phyloP scores from a whole-genome alignment of 2,888 invertebrate genomes.

The Acleris literana region DNA sequence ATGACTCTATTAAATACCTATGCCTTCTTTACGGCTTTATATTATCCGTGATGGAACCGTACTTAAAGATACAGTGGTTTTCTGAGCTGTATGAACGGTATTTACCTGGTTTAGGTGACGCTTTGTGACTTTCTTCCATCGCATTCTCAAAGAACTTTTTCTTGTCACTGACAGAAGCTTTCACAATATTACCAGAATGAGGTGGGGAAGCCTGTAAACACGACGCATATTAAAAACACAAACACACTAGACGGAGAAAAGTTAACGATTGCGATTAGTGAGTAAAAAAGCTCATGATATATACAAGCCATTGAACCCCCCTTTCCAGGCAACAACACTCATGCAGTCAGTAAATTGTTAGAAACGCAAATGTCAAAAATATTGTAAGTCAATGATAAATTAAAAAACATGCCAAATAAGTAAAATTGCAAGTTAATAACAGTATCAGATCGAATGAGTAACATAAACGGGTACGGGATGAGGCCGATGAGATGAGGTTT shows the following conservation, averaged over 20 bases:
- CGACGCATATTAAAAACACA: slow-evolving; percentile 20
- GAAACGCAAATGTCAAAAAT: slow-evolving; percentile 55
- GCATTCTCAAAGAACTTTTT: slow-evolving; percentile 98
- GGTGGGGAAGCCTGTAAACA: slow-evolving; percentile 85
- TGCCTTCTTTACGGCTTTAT: too few species aligned
- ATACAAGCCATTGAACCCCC: slow-evolving; percentile 74
- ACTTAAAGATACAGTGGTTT: too few species aligned
- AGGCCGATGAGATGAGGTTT: slow-evolving; percentile 58
- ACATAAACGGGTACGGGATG: slow-evolving; percentile 68
- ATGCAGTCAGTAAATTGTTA: slow-evolving; percentile 72
- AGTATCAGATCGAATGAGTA: slow-evolving; percentile 59
- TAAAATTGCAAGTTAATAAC: slow-evolving; percentile 74
- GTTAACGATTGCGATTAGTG: slow-evolving; percentile 49
- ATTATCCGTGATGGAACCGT: too few species aligned
- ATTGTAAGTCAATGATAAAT: slow-evolving; percentile 54
- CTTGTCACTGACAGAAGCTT: slow-evolving; percentile 95
- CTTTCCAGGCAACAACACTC: slow-evolving; percentile 73
- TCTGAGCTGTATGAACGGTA: background rate
- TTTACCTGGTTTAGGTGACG: slow-evolving; percentile 92
- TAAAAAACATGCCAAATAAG: slow-evolving; percentile 78
- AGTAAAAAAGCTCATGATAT: slow-evolving; percentile 74
- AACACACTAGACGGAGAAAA: background rate
- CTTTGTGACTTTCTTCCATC: slow-evolving; percentile 95
- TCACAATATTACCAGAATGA: slow-evolving; percentile 88
- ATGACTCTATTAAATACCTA: too few species aligned